Conservation (phyloP, 2,113 vertebrate genomes). For the Sebastes schlegelii region DNA sequence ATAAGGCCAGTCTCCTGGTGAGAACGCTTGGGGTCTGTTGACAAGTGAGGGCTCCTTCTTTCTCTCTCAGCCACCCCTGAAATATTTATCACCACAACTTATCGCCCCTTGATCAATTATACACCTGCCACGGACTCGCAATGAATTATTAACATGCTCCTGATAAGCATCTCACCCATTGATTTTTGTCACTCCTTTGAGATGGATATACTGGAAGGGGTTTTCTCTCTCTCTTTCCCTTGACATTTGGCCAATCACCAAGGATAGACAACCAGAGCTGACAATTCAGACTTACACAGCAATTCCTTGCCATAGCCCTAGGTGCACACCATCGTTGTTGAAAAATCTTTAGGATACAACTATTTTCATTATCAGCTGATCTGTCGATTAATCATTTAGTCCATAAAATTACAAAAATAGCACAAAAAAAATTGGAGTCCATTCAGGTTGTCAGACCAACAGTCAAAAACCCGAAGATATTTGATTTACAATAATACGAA, state of each 20-base stretch:
- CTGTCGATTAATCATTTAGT: neutral
- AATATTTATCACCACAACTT: slow-evolving; percentile 83
- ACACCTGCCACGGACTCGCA: slow-evolving; percentile 66
- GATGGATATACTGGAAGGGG: slow-evolving; percentile 74
- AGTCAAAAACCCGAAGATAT: neutral
- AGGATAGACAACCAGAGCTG: slow-evolving; percentile 18
- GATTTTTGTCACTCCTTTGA: slow-evolving; percentile 79
- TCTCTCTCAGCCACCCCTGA: slow-evolving; percentile 62
- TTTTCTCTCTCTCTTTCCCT: slow-evolving; percentile 64
- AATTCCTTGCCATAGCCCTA: neutral
- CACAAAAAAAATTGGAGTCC: neutral
- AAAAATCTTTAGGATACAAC: neutral
- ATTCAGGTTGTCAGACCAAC: neutral
- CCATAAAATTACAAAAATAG: neutral
- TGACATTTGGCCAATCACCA: slow-evolving; percentile 55
- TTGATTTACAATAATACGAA: neutral
- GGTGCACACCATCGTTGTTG: neutral
- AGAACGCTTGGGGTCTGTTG: slow-evolving; percentile 35
- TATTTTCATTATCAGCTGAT: neutral
- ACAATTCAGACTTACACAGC: slow-evolving; percentile 33
- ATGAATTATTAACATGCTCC: slow-evolving; percentile 82
- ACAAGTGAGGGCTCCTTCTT: slow-evolving; percentile 49
- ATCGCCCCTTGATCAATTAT: slow-evolving; percentile 82
- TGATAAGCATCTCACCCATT: slow-evolving; percentile 79
- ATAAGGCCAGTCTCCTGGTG: slow-evolving; percentile 51